phyloP scores from a whole-genome alignment of 2,113 vertebrate genomes.

The Corythoichthys haematopterus region DNA sequence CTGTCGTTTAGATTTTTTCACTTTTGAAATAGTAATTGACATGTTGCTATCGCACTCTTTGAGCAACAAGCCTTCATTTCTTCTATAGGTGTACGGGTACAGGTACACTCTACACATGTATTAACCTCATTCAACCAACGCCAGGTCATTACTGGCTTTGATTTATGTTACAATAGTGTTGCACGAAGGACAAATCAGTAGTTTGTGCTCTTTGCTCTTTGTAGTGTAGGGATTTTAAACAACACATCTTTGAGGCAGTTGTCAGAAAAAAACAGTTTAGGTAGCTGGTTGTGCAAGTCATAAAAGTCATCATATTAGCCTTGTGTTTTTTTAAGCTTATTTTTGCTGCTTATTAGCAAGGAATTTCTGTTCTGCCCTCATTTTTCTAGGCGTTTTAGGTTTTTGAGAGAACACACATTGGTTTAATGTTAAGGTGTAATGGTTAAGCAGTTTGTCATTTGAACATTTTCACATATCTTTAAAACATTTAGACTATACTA shows the following conservation, averaged over 20 bases:
- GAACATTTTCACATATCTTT: neutral
- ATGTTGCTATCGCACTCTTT: neutral
- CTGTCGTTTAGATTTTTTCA: conserved; percentile 1
- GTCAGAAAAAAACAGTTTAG: neutral
- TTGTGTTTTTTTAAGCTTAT: neutral
- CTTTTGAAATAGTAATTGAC: neutral
- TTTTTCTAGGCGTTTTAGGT: neutral
- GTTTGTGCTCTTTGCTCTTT: neutral
- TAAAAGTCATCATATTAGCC: neutral
- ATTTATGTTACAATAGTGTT: neutral
- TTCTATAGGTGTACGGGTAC: neutral
- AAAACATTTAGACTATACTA: neutral
- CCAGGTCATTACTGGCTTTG: neutral
- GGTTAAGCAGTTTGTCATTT: neutral
- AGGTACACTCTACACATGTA: no score
- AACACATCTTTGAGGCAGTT: neutral
- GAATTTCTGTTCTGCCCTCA: neutral
- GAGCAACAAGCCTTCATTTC: neutral
- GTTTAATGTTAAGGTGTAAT: neutral
- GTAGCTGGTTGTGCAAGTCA: neutral
- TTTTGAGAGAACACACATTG: neutral
- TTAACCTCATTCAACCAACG: neutral
- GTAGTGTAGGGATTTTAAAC: neutral
- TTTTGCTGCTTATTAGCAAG: neutral
- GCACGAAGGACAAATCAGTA: neutral